Evolutionary conservation across 2,113 vertebrate species (phyloP).

Genomic region (Taurulus bubalis): DNA sequence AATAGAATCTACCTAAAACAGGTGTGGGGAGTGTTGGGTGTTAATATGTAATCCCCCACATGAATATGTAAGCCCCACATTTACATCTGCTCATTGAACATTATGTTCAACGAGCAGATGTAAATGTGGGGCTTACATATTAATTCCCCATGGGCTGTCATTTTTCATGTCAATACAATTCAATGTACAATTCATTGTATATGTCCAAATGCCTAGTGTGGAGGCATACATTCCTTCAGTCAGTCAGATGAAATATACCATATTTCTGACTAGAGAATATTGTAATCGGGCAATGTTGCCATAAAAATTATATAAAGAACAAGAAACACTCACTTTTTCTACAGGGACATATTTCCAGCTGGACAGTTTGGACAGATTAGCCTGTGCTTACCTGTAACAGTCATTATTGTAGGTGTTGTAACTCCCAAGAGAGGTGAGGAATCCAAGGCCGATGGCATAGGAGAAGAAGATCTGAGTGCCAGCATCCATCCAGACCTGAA

Average conservation of each 20-base stretch:
- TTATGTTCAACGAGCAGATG: too few species aligned
- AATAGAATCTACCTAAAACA: too few species aligned
- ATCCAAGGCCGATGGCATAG: constrained; percentile 89
- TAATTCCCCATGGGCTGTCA: not conserved
- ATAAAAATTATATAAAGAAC: not conserved
- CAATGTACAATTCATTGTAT: not conserved
- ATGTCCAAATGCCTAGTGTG: not conserved
- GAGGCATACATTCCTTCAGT: not conserved
- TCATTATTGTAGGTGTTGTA: constrained; percentile 93
- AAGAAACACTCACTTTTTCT: not conserved
- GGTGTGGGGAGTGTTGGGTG: not conserved
- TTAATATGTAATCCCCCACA: too few species aligned
- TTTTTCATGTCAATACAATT: not conserved
- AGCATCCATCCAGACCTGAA: constrained; percentile 92
- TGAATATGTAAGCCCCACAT: too few species aligned
- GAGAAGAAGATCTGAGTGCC: constrained; percentile 95
- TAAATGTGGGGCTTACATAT: not conserved
- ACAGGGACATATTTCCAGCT: not conserved
- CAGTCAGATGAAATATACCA: not conserved
- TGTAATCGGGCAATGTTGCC: not conserved
- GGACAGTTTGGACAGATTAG: not conserved
- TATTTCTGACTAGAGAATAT: not conserved
- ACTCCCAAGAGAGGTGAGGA: constrained; percentile 92
- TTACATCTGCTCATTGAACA: not conserved
- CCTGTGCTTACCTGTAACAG: constrained; percentile 87